Evolutionary conservation across 2,113 vertebrate species (phyloP), one percentile per base, ranked within the genome.

Genomic region (Alethe castanea): DNA sequence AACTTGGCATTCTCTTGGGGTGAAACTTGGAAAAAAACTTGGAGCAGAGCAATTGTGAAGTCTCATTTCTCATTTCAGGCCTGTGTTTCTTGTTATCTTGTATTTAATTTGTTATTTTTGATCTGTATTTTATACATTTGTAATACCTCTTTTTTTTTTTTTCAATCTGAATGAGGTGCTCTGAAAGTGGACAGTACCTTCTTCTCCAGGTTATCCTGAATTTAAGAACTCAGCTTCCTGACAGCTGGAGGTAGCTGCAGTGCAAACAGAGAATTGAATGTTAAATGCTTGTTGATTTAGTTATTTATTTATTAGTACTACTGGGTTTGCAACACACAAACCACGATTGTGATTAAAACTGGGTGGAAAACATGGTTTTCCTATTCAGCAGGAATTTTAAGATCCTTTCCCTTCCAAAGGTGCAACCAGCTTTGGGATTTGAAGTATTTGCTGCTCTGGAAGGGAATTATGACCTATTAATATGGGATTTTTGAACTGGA

Each of bases 1-100:
- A 88, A 48, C 3, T n/a, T 56, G 14, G 3, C 5, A 0, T 67
- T 45, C 13, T 28, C 25, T n/a, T 3, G 7, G 11, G 40, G 23
- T 26, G 26, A 61, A 79, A 38, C 48, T 60, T 73, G 60, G 14
- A 60, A 81, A 66, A 66, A 66, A 60, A 25, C 29, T 5, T 47
- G 40, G n/a, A 35, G 5, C 15, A 36, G 79, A 56, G 40, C 1
- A 10, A 5, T 14, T 36, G 16, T 57, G 47, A 77, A 80, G 25
- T 25, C 48, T 61, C 19, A 11, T 38, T 76, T 76, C 70, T 65
- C 31, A 20, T 89, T 70, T 64, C 53, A 31, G 36, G 19, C 7
- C 40, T 28, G 19, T 14, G 15, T 31, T 93, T 79, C 40, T 87
- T 35, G 8, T 17, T 57, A 9, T 65, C 56, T 67, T 29, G 38